Base-by-base conservation (phyloP, 2,888 invertebrate genomes). In the Cosmopolites sordidus region DNA sequence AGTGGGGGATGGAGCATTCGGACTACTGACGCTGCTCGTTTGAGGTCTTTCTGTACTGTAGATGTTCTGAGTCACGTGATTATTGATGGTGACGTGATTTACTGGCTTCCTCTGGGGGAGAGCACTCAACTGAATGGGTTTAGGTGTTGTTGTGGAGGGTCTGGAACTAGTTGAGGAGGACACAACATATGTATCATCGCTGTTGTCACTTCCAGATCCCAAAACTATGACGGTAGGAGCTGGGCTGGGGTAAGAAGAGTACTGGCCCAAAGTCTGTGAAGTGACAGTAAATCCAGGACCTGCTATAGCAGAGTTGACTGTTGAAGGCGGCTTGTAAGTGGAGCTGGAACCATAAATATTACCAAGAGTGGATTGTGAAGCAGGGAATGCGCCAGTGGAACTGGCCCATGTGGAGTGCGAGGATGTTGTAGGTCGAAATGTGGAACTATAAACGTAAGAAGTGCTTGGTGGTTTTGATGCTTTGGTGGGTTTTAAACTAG, bases 181-280 rank as follows among this genome's bases (percentile, higher is more conserved):
- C n/a, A 47, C n/a, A 4, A 40, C 8, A 12, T 38, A 16, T 33
- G 38, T 16, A 39, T 39, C 52, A 51, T 42, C 44, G 39, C 60
- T 61, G 22, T 64, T 62, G 66, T 47, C 76, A 71, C 65, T 75
- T 71, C 66, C 57, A 9, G 81, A 78, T 1, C 79, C 78, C 1
- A 82, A 66, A 5, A 82, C 81, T n/a, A 82, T 82, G 2, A 82
- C 75, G 0, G 82, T 82, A 0, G 82, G 82, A 8, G 80, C 78
- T 54, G 76, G 78, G 53, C 64, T 75, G 41, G 75, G 76, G 57
- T 61, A 68, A 3, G 60, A 57, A 2, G 66, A 61, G 48, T 55
- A 59, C 18, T 60, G 59, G 3, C 46, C 54, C 29, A 45, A 39
- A 49, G 69, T 66, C 22, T 56, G 58, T 3, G 69, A 65, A 8